These are phyloP conservation scores for Kryptopterus vitreolus DNA, from an alignment of 2,797 vertebrate species.

Conservation along the genomic window DNA sequence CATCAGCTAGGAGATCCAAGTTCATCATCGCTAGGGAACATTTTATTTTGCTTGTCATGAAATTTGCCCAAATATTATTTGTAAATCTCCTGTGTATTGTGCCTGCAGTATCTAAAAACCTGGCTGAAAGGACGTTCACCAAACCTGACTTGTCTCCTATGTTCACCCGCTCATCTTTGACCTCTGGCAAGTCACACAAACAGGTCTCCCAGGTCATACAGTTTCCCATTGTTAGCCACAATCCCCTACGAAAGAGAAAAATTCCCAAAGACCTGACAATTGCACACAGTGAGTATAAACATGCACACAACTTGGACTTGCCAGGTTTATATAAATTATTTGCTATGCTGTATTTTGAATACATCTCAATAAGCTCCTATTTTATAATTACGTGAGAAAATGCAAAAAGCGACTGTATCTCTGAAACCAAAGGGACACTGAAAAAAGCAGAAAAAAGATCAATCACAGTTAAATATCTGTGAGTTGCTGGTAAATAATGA, in stretches of 20 bases:
- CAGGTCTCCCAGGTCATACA: conserved; percentile 92
- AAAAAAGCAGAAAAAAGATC: too few species aligned
- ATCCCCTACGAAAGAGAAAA: conserved; percentile 88
- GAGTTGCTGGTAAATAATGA: too few species aligned
- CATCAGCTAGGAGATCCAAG: not conserved
- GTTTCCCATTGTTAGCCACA: conserved; percentile 87
- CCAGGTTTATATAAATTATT: not conserved
- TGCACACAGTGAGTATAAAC: conserved; percentile 75
- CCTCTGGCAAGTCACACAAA: conserved; percentile 81
- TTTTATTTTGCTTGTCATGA: not conserved
- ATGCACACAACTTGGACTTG: too few species aligned
- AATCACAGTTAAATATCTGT: too few species aligned
- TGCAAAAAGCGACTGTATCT: too few species aligned
- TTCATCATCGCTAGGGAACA: not conserved
- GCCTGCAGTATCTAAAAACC: conserved; percentile 86
- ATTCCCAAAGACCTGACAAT: conserved; percentile 79
- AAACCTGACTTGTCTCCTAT: conserved; percentile 93
- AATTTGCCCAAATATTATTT: not conserved
- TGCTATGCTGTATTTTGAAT: not conserved
- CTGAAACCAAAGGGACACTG: too few species aligned
- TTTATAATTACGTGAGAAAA: not conserved
- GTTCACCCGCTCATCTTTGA: conserved; percentile 81
- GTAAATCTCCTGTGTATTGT: not conserved
- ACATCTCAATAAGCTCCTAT: not conserved
- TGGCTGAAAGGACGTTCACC: conserved; percentile 84